Percentiles rank a stretch among this genome's conserved stretches.
Evolutionary conservation across 2,888 invertebrate genomes (phyloP).

Genomic region (Ophraella communa): DNA sequence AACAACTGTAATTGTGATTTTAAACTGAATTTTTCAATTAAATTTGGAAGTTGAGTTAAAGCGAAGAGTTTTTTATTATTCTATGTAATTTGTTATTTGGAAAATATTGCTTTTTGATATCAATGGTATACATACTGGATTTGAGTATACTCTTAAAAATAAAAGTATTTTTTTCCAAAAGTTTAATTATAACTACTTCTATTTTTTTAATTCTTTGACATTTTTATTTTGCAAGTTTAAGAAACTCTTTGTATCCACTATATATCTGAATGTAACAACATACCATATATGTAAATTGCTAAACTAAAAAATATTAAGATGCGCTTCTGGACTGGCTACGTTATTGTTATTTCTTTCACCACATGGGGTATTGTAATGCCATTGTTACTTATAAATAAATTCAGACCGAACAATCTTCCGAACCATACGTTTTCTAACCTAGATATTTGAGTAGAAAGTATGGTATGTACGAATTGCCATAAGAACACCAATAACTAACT

Average conservation of each 20-base stretch:
- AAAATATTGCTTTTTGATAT: no score
- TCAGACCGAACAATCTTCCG: slow-evolving; percentile 31
- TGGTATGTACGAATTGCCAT: slow-evolving; percentile 38
- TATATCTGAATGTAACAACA: not conserved
- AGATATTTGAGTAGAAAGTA: slow-evolving; percentile 55
- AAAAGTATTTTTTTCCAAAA: no score
- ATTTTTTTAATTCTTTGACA: no score
- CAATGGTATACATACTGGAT: no score
- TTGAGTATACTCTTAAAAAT: no score
- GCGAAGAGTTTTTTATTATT: no score
- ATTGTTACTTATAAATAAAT: slow-evolving; percentile 33
- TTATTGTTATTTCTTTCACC: slow-evolving; percentile 20
- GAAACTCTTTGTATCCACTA: not conserved
- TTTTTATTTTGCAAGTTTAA: not conserved
- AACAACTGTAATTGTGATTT: no score
- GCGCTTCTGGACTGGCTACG: not conserved
- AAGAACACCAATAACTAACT: slow-evolving; percentile 33
- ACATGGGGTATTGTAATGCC: slow-evolving; percentile 34
- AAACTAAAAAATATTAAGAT: not conserved
- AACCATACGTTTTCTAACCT: slow-evolving; percentile 52
- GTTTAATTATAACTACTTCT: no score
- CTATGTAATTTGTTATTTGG: no score
- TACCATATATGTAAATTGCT: not conserved
- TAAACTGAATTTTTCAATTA: no score
- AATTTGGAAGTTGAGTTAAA: no score